These are phyloP conservation scores for western clawed frog (Xenopus tropicalis) DNA, from an alignment of 2,113 vertebrate species.

Conservation along the genomic window UCB_Xtro_10.0 CM004443.2:23792501-23793000, in stretches of 20 bases:
- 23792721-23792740: conserved; percentile 17
- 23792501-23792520: too few species aligned
- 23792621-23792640: conserved; percentile 1
- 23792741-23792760: conserved; percentile 28
- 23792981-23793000: conserved; percentile 59
- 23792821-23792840: conserved; percentile 56
- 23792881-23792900: conserved; percentile 51
- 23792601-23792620: neutral
- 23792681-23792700: conserved; percentile 40
- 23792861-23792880: conserved; percentile 60
- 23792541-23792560: too few species aligned
- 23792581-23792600: too few species aligned
- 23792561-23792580: too few species aligned
- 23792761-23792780: conserved; percentile 20
- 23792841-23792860: conserved; percentile 58
- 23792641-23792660: neutral
- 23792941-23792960: conserved; percentile 48
- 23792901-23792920: conserved; percentile 52
- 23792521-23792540: too few species aligned
- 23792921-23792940: conserved; percentile 56
- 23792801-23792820: conserved; percentile 42
- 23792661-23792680: neutral
- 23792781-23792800: conserved; percentile 17
- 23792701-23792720: conserved; percentile 36
- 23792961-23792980: conserved; percentile 52